phyloP scores from a whole-genome alignment of 2,888 invertebrate genomes.

The Alviniconcha strummeri region DNA sequence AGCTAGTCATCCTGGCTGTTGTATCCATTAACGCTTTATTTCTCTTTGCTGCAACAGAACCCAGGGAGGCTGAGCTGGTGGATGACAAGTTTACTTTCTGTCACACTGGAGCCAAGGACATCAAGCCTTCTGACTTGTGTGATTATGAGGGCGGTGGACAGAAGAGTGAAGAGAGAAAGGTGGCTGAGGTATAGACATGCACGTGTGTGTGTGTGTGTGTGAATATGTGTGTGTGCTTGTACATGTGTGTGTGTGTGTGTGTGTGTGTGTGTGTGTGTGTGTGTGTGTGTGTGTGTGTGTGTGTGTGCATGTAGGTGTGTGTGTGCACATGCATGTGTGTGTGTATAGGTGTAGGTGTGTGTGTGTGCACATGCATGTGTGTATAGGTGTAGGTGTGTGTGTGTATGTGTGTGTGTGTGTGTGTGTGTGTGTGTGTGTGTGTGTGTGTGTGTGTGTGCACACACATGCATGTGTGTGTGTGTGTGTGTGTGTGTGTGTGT shows the following conservation, averaged over 20 bases:
- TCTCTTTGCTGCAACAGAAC: neutral
- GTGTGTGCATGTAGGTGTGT: neutral
- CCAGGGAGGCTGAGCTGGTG: too few relatives aligned
- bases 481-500: neutral
- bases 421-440: neutral
- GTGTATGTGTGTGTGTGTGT: neutral
- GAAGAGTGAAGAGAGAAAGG: too few relatives aligned
- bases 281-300: too few relatives aligned
- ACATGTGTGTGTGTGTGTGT: neutral
- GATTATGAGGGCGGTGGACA: too few relatives aligned
- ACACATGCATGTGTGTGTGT: neutral
- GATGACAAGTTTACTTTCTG: neutral
- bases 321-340: too few relatives aligned
- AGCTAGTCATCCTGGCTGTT: too few relatives aligned
- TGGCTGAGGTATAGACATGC: neutral
- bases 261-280: too few relatives aligned
- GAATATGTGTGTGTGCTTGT: neutral
- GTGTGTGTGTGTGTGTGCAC: neutral
- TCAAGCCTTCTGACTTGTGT: too few relatives aligned
- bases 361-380: neutral
- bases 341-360: neutral
- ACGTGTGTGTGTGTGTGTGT: neutral
- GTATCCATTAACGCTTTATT: too few relatives aligned
- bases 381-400: neutral
- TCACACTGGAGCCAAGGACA: neutral